Conservation (phyloP, 2,797 vertebrate species). For the Smutsia gigantea region DNA sequence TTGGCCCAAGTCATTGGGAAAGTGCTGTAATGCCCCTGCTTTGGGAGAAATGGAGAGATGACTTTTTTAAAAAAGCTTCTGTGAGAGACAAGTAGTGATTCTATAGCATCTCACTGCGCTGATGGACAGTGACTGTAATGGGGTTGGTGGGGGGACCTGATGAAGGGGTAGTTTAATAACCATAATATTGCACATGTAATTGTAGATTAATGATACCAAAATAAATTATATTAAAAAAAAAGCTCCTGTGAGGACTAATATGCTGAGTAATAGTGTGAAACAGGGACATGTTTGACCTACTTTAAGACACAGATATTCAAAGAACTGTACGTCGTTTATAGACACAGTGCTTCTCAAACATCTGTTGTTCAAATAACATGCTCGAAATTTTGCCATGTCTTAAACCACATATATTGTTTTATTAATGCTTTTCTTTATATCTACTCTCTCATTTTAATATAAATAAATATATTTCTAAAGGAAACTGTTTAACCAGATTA, state of each 20-base stretch:
- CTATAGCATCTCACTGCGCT: no score
- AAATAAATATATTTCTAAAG: constrained; percentile 10
- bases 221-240: no score
- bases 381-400: not conserved
- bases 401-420: not conserved
- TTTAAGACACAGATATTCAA: constrained; percentile 67
- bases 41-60: not conserved
- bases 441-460: not conserved
- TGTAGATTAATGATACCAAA: no score
- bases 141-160: no score
- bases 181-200: no score
- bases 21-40: not conserved
- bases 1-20: constrained; percentile 46
- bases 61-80: not conserved
- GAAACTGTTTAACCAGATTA: not conserved
- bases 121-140: no score
- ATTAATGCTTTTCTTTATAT: not conserved
- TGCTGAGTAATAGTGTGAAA: constrained; percentile 6
- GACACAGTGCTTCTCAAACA: not conserved
- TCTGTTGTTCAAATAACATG: not conserved
- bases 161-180: no score
- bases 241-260: not conserved
- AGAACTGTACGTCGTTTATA: not conserved
- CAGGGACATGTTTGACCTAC: constrained; percentile 21
- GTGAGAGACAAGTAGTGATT: no score